Evolutionary conservation across 2,113 vertebrate genomes (phyloP), one percentile per base, ranked within the genome.

Genomic region (Poeciliopsis occidentalis): DNA sequence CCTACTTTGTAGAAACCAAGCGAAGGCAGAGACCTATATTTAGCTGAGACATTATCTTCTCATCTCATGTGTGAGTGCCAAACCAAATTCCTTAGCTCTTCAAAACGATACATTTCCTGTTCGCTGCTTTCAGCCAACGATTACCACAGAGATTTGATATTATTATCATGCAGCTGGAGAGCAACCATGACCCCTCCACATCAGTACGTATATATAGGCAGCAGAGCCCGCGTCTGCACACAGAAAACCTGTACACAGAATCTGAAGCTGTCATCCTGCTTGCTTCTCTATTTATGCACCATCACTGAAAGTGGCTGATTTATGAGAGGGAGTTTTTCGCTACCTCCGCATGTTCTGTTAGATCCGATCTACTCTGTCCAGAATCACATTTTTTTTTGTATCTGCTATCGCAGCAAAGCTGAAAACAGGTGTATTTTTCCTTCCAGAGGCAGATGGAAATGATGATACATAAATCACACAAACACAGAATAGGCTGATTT

Each of bases 31-130:
- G 66, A 47, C 17, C 77, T 89, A 88, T 85, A 81, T 88, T 81
- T 90, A 89, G 85, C 75, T 1, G 70, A 82, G 63, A 71, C 67
- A 79, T 88, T 86, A 88, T 90, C 88, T 85, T 67, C 34, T 73
- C 10, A 71, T 84, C 78, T 66, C 60, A 74, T 57, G 61, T 30
- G 54, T 44, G 65, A 82, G 83, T 69, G 75, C 73, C 81, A 79
- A 73, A 73, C 80, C 70, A 75, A 89, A 90, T 85, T 87, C 81
- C 75, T 82, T 66, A 32, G 67, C 82, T 78, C 54, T 83, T 87
- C 75, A 76, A 83, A 89, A 87, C 76, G 75, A 61, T 74, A 78
- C 83, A 41, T 79, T 81, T 60, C 60, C 62, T 32, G 71, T 83
- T 69, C 61, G 71, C 75, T 57, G 71, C 37, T 54, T 63, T 82